Percentiles rank a stretch among this genome's conserved stretches.
Conservation (phyloP, 2,888 invertebrate genomes). For the Tenthredo scrophulariae region DNA sequence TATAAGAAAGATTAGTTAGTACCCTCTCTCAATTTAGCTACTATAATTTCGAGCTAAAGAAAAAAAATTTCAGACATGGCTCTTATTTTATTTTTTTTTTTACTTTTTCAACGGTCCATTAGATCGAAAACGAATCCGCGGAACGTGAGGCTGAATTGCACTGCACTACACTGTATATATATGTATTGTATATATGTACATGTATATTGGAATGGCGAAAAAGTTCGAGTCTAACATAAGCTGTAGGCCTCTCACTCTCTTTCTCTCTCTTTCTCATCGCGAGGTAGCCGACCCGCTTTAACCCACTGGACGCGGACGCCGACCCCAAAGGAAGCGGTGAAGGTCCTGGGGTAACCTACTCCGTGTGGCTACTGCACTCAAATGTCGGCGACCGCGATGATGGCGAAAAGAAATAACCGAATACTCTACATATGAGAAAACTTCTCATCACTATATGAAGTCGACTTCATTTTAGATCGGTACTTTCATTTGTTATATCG, state of each 20-base stretch:
- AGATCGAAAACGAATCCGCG: background rate
- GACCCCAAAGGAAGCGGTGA: constrained; percentile 63
- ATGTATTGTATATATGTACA: background rate
- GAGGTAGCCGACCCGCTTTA: constrained; percentile 45
- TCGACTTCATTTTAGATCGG: too few species aligned
- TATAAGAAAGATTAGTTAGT: too few species aligned
- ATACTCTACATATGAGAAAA: background rate
- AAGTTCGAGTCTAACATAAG: constrained; percentile 3
- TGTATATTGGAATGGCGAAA: background rate
- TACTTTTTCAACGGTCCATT: too few species aligned
- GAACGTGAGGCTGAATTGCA: background rate
- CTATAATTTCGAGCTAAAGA: too few species aligned
- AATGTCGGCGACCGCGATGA: constrained; percentile 69
- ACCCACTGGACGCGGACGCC: constrained; percentile 53
- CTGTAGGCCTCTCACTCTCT: background rate
- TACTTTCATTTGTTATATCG: too few species aligned
- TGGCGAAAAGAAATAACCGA: constrained; percentile 21
- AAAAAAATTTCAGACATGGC: background rate
- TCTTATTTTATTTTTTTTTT: background rate
- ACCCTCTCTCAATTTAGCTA: background rate
- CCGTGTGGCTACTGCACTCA: constrained; percentile 63
- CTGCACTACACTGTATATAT: background rate
- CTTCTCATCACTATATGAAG: background rate
- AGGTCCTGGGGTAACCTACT: constrained; percentile 73
- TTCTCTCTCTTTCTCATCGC: background rate